Evolutionary conservation across 2,888 invertebrate genomes (phyloP).

Genomic region (Napeogenes inachia): DNA sequence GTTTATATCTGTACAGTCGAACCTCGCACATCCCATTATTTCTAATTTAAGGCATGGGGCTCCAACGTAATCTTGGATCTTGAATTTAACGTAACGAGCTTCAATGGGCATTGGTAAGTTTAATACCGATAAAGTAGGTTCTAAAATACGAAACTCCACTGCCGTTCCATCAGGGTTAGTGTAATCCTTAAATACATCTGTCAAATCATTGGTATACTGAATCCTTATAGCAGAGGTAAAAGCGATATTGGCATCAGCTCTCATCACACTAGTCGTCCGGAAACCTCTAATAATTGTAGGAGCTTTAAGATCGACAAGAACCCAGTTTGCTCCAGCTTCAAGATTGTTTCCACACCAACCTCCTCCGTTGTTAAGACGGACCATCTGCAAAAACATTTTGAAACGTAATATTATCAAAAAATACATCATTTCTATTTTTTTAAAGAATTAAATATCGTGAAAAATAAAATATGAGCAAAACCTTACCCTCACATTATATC

Average conservation of each 20-base stretch:
- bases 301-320: slow-evolving; percentile 90
- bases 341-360: slow-evolving; percentile 94
- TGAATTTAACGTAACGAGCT: slow-evolving; percentile 90
- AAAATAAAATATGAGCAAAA: slow-evolving; percentile 27
- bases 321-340: slow-evolving; percentile 93
- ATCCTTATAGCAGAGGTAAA: slow-evolving; percentile 94
- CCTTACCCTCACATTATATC: slow-evolving; percentile 88
- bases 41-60: slow-evolving; percentile 94
- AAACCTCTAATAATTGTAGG: slow-evolving; percentile 94
- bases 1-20: slow-evolving; percentile 93
- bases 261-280: slow-evolving; percentile 91
- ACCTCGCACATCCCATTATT: slow-evolving; percentile 93
- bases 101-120: slow-evolving; percentile 95
- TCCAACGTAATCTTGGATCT: slow-evolving; percentile 90
- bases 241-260: slow-evolving; percentile 89
- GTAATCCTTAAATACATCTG: slow-evolving; percentile 93
- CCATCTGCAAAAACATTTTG: slow-evolving; percentile 76
- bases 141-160: slow-evolving; percentile 92
- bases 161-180: slow-evolving; percentile 95
- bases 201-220: slow-evolving; percentile 91
- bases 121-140: slow-evolving; percentile 92
- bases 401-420: background rate
- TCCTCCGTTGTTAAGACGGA: slow-evolving; percentile 87
- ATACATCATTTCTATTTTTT: background rate
- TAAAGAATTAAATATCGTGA: background rate